Evolutionary conservation across 2,888 invertebrate species (phyloP), one percentile per base, ranked within the genome.

Genomic region (Eledone cirrhosa): DNA sequence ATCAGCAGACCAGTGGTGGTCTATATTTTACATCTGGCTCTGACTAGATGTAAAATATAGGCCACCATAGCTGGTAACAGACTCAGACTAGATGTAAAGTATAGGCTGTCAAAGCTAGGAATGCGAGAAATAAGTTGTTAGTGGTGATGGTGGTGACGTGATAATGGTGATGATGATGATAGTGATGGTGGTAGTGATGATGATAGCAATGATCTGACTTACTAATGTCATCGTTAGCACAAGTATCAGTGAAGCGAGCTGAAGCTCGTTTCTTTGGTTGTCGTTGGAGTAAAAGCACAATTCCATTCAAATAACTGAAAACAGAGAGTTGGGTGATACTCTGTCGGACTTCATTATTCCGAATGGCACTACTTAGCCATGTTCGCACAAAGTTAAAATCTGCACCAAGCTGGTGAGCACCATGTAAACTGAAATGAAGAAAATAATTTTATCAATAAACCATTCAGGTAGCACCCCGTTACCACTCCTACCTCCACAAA

Each of bases 351-450:
- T 87, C 85, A 7, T 82, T 81, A 77, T 86, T 86, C 19, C 80
- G 77, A 16, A 89, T 82, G 78, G 82, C 82, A 48, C 82, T 82
- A 69, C 83, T 80, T 33, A 90, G 82, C 87, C 89, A 88, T 14
- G 83, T 81, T 78, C 83, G 83, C 74, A 89, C 82, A 80, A 82
- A 86, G 22, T 81, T 81, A 53, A 89, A 86, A 84, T 90, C 90
- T 31, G 84, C 76, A 63, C 88, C 85, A 33, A 90, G 86, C 82
- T 89, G 90, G 78, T 85, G 86, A 8, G 90, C 90, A n/a, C 90
- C 90, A 74, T 83, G 80, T 75, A 87, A 84, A 80, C 90, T 90
- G 85, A 3, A 85, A 80, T 0, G 7, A 29, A 67, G 31, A 29
- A 29, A 67, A 29, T 24, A 65, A 24, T 65, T 16, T 24, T 29